Evolutionary conservation across 1,140 invertebrate species (phyloP), one percentile per base, ranked within the genome.

Genomic region (Drosophila tani): DNA sequence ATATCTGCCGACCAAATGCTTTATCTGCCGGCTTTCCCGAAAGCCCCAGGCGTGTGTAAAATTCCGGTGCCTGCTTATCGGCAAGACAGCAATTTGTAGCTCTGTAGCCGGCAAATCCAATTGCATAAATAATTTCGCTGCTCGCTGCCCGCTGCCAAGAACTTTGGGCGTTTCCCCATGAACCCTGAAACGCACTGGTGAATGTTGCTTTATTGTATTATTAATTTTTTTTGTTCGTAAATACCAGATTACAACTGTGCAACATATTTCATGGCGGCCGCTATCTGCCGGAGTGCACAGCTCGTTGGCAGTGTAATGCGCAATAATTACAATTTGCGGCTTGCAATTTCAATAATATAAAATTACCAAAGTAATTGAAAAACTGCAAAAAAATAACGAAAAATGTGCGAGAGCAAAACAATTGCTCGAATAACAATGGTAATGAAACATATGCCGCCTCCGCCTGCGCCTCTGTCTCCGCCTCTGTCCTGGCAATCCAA

Each of bases 351-450:
- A 84, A 84, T 84, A 91, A 91, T 91, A 91, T 91, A 77, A 91
- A 91, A 91, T 91, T 91, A 88, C 84, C 83, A 91, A 91, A 91
- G 88, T 91, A 82, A 88, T 84, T 90, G 76, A 79, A 84, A 79
- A 68, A 75, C 60, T 38, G 55, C 32, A 38, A 38, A 38, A 55
- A 38, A 65, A 56, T 15, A 53, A 38, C 27, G 12, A 53, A 65
- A 50, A 46, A 59, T 57, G 63, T 29, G 57, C 40, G 40, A 50
- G 27, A 29, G 47, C 46, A 81, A 78, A 57, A 70, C 53, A 58
- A 73, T 76, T 82, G 60, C 45, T 67, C 58, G 71, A 43, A 71
- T 60, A 73, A 64, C 71, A 83, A 82, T 74, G 79, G 77, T 85
- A 71, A 75, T 82, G 62, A 74, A 81, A 82, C 76, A 91, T 85